Percentiles rank a stretch among this genome's conserved stretches.
Evolutionary conservation across 1,140 invertebrate species (phyloP).

Genomic region (Dinoponera quadriceps): DNA sequence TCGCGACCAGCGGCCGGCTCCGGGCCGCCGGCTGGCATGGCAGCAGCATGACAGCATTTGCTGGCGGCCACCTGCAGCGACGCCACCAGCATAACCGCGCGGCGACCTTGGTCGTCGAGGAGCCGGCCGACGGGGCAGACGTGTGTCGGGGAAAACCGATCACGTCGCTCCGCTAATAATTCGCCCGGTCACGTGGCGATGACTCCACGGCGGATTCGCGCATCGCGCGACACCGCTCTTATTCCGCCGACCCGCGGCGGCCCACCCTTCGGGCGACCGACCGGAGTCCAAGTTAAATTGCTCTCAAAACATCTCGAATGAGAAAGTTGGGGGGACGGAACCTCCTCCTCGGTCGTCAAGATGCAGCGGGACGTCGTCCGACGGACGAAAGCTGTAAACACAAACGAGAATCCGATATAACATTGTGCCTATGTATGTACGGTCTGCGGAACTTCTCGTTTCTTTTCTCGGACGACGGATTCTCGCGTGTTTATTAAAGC

Average conservation of each 20-base stretch:
- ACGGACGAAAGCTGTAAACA: constrained; percentile 24
- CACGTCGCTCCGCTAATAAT: background rate
- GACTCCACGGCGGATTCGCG: constrained; percentile 1
- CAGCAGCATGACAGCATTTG: constrained; percentile 84
- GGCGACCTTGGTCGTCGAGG: constrained; percentile 61
- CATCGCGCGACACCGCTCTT: background rate
- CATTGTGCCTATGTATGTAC: background rate
- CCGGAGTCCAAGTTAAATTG: constrained; percentile 68
- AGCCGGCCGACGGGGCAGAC: constrained; percentile 69
- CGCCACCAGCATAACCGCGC: constrained; percentile 75
- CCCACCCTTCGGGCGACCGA: background rate
- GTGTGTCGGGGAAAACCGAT: background rate
- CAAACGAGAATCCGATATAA: constrained; percentile 41
- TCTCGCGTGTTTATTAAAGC: background rate
- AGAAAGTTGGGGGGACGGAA: constrained; percentile 27
- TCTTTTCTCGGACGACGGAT: background rate
- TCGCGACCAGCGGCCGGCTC: constrained; percentile 78
- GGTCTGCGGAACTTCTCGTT: background rate
- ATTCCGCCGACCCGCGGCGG: background rate
- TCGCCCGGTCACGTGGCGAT: background rate
- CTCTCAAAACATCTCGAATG: constrained; percentile 71
- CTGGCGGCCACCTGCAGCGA: constrained; percentile 80
- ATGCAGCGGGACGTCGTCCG: background rate
- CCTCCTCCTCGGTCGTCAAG: background rate
- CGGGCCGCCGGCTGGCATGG: constrained; percentile 83